Percentiles rank a stretch among this genome's conserved stretches.
phyloP scores from a whole-genome alignment of 2,113 vertebrate species.

The Petroica traversi region DNA sequence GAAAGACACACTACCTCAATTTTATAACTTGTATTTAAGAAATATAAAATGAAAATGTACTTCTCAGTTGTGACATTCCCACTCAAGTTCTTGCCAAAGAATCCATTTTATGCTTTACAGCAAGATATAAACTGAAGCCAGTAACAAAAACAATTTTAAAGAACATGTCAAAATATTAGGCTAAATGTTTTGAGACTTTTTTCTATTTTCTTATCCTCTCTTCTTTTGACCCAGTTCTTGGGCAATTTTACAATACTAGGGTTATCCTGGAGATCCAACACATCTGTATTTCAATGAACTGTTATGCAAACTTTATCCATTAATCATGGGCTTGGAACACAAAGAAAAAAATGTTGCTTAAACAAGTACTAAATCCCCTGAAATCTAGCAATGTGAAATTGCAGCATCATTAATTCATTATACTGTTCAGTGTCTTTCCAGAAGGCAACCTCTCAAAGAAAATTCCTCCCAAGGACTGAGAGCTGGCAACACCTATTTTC shows the following conservation, averaged over 20 bases:
- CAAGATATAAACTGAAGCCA: neutral
- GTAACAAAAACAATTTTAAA: neutral
- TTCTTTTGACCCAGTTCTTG: neutral
- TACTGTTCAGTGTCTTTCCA: neutral
- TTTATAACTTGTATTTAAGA: neutral
- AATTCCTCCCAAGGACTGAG: neutral
- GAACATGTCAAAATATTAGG: neutral
- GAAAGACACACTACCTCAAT: neutral
- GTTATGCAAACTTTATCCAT: neutral
- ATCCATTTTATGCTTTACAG: neutral
- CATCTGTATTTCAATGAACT: neutral
- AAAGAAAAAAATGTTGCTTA: neutral
- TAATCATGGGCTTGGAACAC: neutral
- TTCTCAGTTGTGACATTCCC: neutral
- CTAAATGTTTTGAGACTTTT: neutral
- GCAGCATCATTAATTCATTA: neutral
- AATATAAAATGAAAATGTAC: neutral
- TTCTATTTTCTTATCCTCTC: neutral
- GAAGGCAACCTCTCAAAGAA: neutral
- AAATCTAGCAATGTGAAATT: neutral
- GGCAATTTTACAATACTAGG: neutral
- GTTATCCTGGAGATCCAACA: neutral
- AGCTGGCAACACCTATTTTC: neutral
- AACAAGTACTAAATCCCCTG: neutral
- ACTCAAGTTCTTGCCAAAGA: neutral